Percentiles rank a stretch among this genome's conserved stretches.
phyloP scores from a whole-genome alignment of 2,113 vertebrate species.

The Rutilus rutilus region DNA sequence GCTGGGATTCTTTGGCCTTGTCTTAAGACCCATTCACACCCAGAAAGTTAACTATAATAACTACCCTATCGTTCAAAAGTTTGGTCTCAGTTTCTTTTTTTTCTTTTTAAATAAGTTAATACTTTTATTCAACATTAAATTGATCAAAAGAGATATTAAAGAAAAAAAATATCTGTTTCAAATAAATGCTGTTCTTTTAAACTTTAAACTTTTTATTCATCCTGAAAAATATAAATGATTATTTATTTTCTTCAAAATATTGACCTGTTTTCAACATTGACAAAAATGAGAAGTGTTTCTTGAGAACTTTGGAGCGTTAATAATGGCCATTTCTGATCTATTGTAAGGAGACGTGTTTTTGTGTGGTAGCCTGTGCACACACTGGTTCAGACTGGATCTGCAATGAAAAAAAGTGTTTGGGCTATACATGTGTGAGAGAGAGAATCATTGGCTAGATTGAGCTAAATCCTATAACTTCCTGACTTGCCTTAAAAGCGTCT shows the following conservation, averaged over 20 bases:
- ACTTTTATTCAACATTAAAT: neutral
- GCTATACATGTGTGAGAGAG: neutral
- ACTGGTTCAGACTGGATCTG: neutral
- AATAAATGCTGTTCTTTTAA: neutral
- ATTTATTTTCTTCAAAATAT: neutral
- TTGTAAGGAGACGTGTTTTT: neutral
- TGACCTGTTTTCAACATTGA: neutral
- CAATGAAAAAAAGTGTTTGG: neutral
- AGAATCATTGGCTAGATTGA: constrained; percentile 32
- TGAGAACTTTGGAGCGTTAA: neutral
- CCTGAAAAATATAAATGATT: neutral
- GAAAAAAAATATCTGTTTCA: neutral
- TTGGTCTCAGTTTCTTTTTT: neutral
- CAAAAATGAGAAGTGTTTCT: neutral
- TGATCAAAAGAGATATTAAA: neutral
- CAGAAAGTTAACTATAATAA: neutral
- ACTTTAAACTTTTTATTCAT: neutral
- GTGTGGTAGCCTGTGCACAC: neutral
- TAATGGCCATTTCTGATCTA: neutral
- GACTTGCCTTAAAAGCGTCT: neutral
- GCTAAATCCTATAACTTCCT: neutral
- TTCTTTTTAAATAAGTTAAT: neutral
- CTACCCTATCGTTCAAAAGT: neutral
- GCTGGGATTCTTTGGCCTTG: constrained; percentile 1
- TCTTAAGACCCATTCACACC: neutral